Percentiles rank a stretch among this genome's conserved stretches.
Conservation (phyloP, 2,888 invertebrate species). For the Spialia ferax region DNA sequence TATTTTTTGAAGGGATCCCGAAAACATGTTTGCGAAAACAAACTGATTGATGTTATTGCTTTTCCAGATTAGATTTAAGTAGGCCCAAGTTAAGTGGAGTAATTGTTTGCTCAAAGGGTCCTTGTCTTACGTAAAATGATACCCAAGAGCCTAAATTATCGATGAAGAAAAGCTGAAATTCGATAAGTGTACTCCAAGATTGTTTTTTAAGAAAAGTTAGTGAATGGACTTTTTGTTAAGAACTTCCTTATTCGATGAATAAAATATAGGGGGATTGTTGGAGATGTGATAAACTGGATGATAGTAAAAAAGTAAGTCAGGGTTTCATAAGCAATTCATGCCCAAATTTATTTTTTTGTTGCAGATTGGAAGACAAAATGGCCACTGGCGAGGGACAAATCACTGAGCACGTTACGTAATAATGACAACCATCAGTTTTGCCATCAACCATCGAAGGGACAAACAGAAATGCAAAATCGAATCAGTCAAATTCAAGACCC, state of each 20-base stretch:
- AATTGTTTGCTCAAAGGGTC: slow-evolving; percentile 42
- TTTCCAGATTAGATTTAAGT: slow-evolving; percentile 50
- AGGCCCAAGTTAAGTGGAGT: slow-evolving; percentile 40
- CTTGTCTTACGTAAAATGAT: slow-evolving; percentile 21
- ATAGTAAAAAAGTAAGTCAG: neutral
- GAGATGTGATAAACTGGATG: neutral
- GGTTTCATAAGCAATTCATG: neutral
- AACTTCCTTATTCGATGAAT: neutral
- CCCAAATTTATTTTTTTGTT: slow-evolving; percentile 19
- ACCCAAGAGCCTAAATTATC: slow-evolving; percentile 16
- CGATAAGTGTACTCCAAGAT: slow-evolving; percentile 10
- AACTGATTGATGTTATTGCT: slow-evolving; percentile 59
- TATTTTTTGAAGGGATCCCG: slow-evolving; percentile 54
- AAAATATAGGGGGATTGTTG: neutral
- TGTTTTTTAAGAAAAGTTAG: neutral
- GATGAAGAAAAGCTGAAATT: slow-evolving; percentile 18
- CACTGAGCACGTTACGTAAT: neutral
- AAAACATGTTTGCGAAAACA: slow-evolving; percentile 74
- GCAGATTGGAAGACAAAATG: slow-evolving; percentile 22
- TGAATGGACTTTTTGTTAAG: neutral
- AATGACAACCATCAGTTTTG: slow-evolving; percentile 17
- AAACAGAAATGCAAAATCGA: slow-evolving; percentile 53
- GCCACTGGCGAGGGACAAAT: neutral
- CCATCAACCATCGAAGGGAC: slow-evolving; percentile 5
- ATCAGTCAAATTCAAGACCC: slow-evolving; percentile 46